Base-by-base conservation (phyloP, 2,888 invertebrate species). In the Amitus sp. region DNA sequence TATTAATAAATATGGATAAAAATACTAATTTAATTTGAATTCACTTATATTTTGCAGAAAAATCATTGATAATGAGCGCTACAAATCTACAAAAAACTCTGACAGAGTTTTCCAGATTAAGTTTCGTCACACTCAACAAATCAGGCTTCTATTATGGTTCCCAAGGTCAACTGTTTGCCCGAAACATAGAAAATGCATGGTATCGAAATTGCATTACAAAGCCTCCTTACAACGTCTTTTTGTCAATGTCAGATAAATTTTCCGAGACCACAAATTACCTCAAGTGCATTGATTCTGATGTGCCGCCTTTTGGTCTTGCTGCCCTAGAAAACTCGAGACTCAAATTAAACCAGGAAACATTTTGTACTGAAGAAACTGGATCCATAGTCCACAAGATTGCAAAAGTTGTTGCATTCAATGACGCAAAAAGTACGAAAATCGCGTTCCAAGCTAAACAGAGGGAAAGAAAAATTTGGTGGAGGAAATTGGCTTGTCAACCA, bases 381-480 rank as follows among this genome's bases (percentile, higher is more conserved):
- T n/a, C 39, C 15, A 46, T 66, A 12, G 4, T 33, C 3, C 77
- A 80, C 27, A 73, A 52, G 61, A 71, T 66, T 18, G 78, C 73
- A 0, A 77, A 67, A 51, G 54, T 78, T 3, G 62, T 67, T 2
- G 65, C 76, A 15, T 60, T 81, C 5, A 62, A 62, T 10, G 72
- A 76, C 18, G 64, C 68, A n/a, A 37, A 20, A 2, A 67, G 62
- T 12, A 82, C 86, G 0, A 86, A 86, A 72, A 89, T 89, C 67
- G 86, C 88, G 74, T 92, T 91, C 77, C 88, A 90, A 73, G 88
- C 89, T 69, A 89, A 90, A 84, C 93, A 93, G 75, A 86, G 90
- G 62, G 89, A 91, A 72, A 86, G 93, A 53, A 91, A 91, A 77
- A 88, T 89, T 69, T 94, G 94, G 93, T 94, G 94, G 94, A 89